These are phyloP conservation scores for Tetropium fuscum DNA, from an alignment of 2,888 invertebrate species.

Conservation along the genomic window DNA sequence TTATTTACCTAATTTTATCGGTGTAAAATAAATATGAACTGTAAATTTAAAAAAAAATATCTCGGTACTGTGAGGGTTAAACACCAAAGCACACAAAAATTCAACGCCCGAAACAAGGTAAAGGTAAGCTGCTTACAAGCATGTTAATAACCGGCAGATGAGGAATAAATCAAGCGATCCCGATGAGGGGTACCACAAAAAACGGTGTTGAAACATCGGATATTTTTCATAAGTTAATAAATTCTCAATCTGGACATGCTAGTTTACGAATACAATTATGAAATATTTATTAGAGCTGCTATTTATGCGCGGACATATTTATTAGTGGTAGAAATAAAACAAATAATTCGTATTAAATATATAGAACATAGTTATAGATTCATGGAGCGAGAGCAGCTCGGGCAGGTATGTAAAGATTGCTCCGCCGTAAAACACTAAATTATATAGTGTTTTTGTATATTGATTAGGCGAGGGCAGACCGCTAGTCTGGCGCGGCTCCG, in stretches of 20 bases:
- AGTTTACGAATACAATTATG: conserved; percentile 62
- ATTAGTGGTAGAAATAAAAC: conserved; percentile 65
- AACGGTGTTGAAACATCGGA: conserved; percentile 49
- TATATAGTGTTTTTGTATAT: conserved; percentile 65
- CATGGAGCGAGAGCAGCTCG: conserved; percentile 51
- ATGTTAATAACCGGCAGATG: conserved; percentile 27
- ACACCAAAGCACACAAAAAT: too few relatives aligned
- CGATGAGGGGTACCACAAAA: conserved; percentile 37
- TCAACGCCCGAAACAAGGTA: background rate
- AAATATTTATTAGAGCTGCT: conserved; percentile 64
- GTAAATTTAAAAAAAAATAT: too few relatives aligned
- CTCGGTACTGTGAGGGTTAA: too few relatives aligned
- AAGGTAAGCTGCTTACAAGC: conserved; percentile 25
- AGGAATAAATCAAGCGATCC: conserved; percentile 39
- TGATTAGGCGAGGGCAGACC: conserved; percentile 64
- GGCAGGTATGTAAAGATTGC: conserved; percentile 51
- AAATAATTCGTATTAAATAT: conserved; percentile 62
- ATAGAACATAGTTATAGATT: conserved; percentile 59
- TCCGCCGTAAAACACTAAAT: conserved; percentile 61
- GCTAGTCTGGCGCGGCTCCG: conserved; percentile 63
- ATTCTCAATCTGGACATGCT: conserved; percentile 53
- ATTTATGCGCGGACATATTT: conserved; percentile 64
- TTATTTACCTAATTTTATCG: too few relatives aligned
- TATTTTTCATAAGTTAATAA: conserved; percentile 51
- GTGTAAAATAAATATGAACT: too few relatives aligned